These are phyloP conservation scores for Eupithecia subumbrata DNA, from an alignment of 2,888 invertebrate genomes.

Conservation along the genomic window DNA sequence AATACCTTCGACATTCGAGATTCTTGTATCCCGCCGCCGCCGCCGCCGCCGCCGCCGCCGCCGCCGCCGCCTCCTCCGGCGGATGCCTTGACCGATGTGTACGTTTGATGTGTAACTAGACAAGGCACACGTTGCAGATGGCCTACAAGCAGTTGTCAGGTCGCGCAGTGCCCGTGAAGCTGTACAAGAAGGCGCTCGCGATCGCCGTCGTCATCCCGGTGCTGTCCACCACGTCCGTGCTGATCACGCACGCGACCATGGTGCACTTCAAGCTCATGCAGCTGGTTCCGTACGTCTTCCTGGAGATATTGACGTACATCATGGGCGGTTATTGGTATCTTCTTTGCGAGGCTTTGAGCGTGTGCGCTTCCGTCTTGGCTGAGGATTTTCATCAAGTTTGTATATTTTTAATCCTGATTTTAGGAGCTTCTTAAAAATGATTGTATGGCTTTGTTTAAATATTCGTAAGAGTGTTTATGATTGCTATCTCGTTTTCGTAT, in stretches of 20 bases:
- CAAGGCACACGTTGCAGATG: constrained; percentile 73
- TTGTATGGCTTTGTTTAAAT: not conserved
- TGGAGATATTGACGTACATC: constrained; percentile 87
- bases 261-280: constrained; percentile 86
- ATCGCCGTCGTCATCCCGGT: constrained; percentile 85
- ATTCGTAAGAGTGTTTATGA: too few species aligned
- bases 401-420: not conserved
- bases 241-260: constrained; percentile 89
- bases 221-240: constrained; percentile 85
- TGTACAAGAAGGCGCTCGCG: constrained; percentile 84
- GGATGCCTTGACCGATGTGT: too few species aligned
- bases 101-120: too few species aligned
- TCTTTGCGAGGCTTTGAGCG: constrained; percentile 86
- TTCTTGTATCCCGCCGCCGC: too few species aligned
- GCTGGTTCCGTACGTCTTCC: constrained; percentile 87
- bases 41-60: too few species aligned
- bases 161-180: constrained; percentile 80
- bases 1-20: too few species aligned
- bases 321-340: constrained; percentile 89
- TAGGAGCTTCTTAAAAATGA: not conserved
- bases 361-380: constrained; percentile 86
- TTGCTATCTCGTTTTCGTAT: not conserved
- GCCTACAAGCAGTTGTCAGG: constrained; percentile 86
- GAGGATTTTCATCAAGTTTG: constrained; percentile 87
- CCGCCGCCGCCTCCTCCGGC: too few species aligned